A percentile compares a stretch with the other conserved stretches of the same genome.
Evolutionary conservation across 2,113 vertebrate species (phyloP).

Genomic region (Aegithalos caudatus): DNA sequence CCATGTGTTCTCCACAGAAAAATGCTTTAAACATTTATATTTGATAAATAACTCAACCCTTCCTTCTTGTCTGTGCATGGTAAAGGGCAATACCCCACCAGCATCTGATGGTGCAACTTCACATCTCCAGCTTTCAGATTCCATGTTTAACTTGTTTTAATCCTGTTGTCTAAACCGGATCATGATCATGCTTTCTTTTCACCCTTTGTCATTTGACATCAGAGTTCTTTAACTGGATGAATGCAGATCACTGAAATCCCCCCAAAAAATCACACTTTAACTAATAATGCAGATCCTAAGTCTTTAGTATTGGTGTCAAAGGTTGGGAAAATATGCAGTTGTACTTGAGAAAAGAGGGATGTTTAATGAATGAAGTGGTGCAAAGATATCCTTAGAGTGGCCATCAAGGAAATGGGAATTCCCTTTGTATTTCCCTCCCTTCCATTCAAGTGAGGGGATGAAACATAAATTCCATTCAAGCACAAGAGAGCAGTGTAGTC

Average conservation of each 20-base stretch:
- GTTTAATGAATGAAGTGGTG: not conserved
- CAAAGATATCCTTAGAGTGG: not conserved
- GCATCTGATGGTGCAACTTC: not conserved
- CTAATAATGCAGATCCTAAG: not conserved
- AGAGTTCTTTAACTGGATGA: not conserved
- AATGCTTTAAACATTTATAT: not conserved
- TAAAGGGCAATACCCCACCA: not conserved
- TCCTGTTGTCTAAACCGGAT: fast-evolving
- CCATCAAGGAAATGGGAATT: not conserved
- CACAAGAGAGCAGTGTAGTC: not conserved
- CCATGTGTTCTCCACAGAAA: not conserved
- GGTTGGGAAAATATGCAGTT: not conserved
- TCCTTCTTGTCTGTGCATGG: not conserved
- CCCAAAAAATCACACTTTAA: not conserved
- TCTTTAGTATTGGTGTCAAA: not conserved
- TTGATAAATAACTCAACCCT: not conserved
- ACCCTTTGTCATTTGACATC: not conserved
- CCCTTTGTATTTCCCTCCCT: not conserved
- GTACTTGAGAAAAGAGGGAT: not conserved
- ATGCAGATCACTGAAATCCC: not conserved
- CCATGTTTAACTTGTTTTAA: not conserved
- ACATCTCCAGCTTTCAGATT: not conserved
- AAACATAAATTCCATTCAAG: not conserved
- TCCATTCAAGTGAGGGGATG: not conserved
- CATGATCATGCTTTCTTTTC: not conserved